phyloP scores from a whole-genome alignment of 1,140 invertebrate species.

The Dolichoris vasculosae region DNA sequence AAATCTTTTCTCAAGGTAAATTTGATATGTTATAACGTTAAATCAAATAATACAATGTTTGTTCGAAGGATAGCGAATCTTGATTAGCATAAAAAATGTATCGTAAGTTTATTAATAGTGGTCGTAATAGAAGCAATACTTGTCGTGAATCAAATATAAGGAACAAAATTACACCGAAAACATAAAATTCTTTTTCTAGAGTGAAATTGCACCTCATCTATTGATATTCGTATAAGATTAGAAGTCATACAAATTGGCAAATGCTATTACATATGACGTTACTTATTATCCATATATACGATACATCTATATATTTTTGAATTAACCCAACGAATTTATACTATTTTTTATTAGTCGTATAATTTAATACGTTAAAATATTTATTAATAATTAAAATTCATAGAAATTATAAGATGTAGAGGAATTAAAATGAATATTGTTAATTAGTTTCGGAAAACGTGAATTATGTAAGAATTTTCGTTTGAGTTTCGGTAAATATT shows the following conservation, averaged over 20 bases:
- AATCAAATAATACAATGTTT: too few relatives aligned
- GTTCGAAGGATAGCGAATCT: too few relatives aligned
- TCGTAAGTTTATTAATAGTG: too few relatives aligned
- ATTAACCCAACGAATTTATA: neutral
- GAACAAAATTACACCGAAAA: too few relatives aligned
- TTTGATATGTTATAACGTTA: too few relatives aligned
- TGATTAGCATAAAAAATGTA: too few relatives aligned
- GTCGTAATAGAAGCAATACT: too few relatives aligned
- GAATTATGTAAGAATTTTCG: slow-evolving; percentile 13
- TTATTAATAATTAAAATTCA: neutral
- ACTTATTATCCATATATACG: neutral
- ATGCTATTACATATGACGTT: neutral
- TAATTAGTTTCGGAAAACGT: neutral
- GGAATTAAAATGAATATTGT: neutral
- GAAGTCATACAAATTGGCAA: neutral
- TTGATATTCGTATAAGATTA: neutral
- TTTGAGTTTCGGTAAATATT: slow-evolving; percentile 6
- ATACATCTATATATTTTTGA: neutral
- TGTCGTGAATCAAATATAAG: too few relatives aligned
- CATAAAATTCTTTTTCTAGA: too few relatives aligned
- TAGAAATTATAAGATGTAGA: neutral
- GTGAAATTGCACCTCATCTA: too few relatives aligned
- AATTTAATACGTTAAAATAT: neutral
- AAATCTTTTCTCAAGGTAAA: too few relatives aligned
- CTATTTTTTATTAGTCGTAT: neutral